Conservation (phyloP, 2,888 invertebrate genomes). For the Amphipyra tragopoginis region DNA sequence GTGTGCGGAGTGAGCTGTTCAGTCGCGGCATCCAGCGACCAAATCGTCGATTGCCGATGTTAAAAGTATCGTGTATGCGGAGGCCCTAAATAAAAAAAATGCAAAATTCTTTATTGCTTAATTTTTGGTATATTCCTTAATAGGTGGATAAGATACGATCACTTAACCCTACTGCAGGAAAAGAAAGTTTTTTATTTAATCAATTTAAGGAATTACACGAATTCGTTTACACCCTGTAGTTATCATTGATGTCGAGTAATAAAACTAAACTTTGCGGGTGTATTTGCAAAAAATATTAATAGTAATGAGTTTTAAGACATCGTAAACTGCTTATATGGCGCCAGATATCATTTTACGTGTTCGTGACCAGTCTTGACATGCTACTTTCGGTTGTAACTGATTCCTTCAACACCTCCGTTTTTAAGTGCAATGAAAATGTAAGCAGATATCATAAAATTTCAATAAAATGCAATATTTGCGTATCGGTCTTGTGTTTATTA, state of each 20-base stretch:
- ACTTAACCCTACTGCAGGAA: too few relatives aligned
- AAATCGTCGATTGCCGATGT: too few relatives aligned
- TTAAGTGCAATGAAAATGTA: neutral
- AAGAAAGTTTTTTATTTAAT: too few relatives aligned
- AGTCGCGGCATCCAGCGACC: too few relatives aligned
- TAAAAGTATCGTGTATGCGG: too few relatives aligned
- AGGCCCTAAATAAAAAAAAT: too few relatives aligned
- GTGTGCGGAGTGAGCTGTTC: too few relatives aligned
- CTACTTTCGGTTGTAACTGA: slow-evolving; percentile 3
- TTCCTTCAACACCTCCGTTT: slow-evolving; percentile 24
- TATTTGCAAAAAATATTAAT: slow-evolving; percentile 41
- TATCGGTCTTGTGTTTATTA: slow-evolving; percentile 10
- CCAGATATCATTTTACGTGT: slow-evolving; percentile 42
- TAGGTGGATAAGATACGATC: too few relatives aligned
- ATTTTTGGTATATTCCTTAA: too few relatives aligned
- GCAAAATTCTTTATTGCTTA: too few relatives aligned
- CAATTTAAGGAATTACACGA: too few relatives aligned
- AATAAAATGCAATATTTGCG: slow-evolving; percentile 14
- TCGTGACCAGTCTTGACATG: slow-evolving; percentile 13
- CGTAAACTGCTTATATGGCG: slow-evolving; percentile 57
- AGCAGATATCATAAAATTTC: neutral
- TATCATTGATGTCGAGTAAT: slow-evolving; percentile 57
- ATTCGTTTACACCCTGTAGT: too few relatives aligned
- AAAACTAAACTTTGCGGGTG: slow-evolving; percentile 48
- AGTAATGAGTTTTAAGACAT: slow-evolving; percentile 31